Conservation (phyloP, 2,888 invertebrate genomes). For the Dasysyrphus albostriatus region DNA sequence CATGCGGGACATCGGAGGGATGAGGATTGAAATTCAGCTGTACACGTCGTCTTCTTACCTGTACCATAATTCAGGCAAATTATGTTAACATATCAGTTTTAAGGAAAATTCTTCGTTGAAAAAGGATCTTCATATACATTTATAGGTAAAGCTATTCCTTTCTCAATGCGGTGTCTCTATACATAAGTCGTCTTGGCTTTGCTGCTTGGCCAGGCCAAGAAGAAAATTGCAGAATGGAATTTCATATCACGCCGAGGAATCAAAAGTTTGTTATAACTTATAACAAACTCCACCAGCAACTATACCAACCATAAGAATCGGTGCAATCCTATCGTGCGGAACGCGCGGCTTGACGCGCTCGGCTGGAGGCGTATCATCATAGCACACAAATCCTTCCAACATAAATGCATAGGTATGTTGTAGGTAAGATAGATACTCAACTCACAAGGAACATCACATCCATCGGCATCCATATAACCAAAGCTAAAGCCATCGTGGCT, state of each 20-base stretch:
- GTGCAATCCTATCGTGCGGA: constrained; percentile 36
- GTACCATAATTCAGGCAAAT: constrained; percentile 73
- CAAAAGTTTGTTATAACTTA: constrained; percentile 57
- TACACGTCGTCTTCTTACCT: constrained; percentile 30
- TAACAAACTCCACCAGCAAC: background rate
- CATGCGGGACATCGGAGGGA: constrained; percentile 16
- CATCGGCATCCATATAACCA: background rate
- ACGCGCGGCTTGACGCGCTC: constrained; percentile 63
- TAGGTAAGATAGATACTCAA: background rate
- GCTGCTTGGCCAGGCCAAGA: constrained; percentile 17
- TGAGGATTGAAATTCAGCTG: background rate
- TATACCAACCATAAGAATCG: background rate
- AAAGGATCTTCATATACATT: constrained; percentile 58
- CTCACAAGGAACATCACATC: constrained; percentile 5
- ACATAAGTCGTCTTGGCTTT: background rate
- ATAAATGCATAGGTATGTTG: background rate
- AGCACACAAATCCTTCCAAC: constrained; percentile 63
- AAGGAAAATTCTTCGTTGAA: constrained; percentile 67
- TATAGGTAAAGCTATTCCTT: background rate
- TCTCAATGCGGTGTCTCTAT: background rate
- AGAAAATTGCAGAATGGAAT: constrained; percentile 70
- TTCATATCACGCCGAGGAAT: constrained; percentile 72
- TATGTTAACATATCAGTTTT: constrained; percentile 75
- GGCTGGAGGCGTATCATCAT: constrained; percentile 70
- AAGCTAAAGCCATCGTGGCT: constrained; percentile 22